phyloP scores from a whole-genome alignment of 2,113 vertebrate genomes.

The Opisthocomus hoazin region DNA sequence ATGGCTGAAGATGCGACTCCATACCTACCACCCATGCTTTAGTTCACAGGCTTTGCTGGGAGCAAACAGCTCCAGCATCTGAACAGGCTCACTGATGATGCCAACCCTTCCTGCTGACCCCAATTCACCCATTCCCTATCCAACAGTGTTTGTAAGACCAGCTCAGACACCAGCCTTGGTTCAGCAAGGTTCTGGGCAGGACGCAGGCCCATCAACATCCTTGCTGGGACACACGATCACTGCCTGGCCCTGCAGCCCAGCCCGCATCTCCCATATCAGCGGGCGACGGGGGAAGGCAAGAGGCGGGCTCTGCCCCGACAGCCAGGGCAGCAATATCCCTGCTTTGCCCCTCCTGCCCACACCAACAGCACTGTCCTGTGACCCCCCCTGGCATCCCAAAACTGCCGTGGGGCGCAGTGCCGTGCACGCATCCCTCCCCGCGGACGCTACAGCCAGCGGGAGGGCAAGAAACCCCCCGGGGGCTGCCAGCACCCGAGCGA shows the following conservation, averaged over 20 bases:
- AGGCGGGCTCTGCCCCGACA: background rate
- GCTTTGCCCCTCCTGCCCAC: background rate
- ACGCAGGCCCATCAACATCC: background rate
- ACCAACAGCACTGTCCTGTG: background rate
- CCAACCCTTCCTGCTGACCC: background rate
- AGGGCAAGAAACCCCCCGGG: background rate
- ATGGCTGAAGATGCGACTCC: background rate
- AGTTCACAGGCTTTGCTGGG: background rate
- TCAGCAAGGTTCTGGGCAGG: background rate
- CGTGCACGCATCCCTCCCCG: rapidly evolving
- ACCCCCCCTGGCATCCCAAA: background rate
- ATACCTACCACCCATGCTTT: rapidly evolving
- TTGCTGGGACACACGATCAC: rapidly evolving
- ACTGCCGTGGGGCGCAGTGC: background rate
- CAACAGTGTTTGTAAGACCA: rapidly evolving
- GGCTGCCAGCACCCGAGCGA: background rate
- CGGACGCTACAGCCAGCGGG: rapidly evolving
- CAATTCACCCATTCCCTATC: rapidly evolving
- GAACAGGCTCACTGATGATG: background rate
- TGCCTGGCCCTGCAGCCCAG: background rate
- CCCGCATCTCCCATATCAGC: rapidly evolving
- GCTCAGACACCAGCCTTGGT: background rate
- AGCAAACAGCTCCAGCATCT: background rate
- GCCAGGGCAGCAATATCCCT: background rate
- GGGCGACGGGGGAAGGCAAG: rapidly evolving